Evolutionary conservation across 2,113 vertebrate species (phyloP).

Genomic region (Apodemus speciosus): DNA sequence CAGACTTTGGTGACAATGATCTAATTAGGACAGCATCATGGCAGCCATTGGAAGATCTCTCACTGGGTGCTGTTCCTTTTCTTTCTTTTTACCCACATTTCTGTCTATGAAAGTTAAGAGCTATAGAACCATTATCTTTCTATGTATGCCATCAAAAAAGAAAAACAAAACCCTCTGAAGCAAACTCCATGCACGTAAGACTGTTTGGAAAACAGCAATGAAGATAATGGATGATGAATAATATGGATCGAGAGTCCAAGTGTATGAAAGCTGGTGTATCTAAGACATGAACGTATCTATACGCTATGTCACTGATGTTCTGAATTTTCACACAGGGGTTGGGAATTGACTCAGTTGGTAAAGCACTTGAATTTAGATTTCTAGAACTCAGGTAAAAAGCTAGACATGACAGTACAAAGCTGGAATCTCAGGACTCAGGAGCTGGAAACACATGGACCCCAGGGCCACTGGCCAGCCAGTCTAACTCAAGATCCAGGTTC

Average conservation of each 20-base stretch:
- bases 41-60: background rate
- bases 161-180: background rate
- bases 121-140: conserved; percentile 1
- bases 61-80: background rate
- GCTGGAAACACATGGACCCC: no score
- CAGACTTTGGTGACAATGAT: background rate
- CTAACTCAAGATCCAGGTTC: background rate
- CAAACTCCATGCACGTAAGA: background rate
- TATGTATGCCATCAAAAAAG: background rate
- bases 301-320: background rate
- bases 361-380: background rate
- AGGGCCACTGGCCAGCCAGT: background rate
- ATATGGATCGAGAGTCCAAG: background rate
- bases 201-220: background rate
- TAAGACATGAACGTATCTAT: background rate
- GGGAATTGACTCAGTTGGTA: no score
- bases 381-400: background rate
- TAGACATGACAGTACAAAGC: no score
- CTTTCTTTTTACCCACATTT: background rate
- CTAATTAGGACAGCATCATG: background rate
- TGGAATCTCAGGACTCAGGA: background rate
- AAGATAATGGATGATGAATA: background rate
- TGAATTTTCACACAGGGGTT: background rate
- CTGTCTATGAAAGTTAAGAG: background rate
- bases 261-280: background rate